Percentiles rank a stretch among this genome's conserved stretches.
These are phyloP conservation scores for Yponomeuta cagnagella DNA, from an alignment of 2,888 invertebrate species.

Conservation along the genomic window DNA sequence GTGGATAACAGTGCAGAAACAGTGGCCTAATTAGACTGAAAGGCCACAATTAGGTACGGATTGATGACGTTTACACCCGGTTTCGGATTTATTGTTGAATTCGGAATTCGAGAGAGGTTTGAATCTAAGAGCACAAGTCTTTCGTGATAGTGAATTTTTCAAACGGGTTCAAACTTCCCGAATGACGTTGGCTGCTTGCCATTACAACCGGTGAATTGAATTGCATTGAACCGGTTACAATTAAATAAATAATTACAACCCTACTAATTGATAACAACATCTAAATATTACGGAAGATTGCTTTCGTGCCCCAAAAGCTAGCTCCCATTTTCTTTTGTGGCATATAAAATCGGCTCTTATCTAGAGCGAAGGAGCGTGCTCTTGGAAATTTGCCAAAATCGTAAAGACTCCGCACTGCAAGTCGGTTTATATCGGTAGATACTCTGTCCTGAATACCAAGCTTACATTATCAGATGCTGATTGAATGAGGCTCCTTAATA, in stretches of 20 bases:
- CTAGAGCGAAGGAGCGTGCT: not conserved
- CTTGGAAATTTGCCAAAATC: constrained; percentile 10
- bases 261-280: too few species aligned
- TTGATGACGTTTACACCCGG: too few species aligned
- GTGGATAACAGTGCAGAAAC: not conserved
- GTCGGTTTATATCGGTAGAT: constrained; percentile 12
- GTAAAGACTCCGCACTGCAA: not conserved
- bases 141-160: too few species aligned
- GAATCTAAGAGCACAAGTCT: too few species aligned
- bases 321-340: not conserved
- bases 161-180: too few species aligned
- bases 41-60: not conserved
- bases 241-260: too few species aligned
- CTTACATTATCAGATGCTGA: not conserved
- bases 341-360: constrained; percentile 2
- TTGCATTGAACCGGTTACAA: too few species aligned
- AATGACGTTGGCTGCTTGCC: too few species aligned
- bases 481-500: not conserved
- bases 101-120: too few species aligned
- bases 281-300: not conserved
- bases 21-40: not conserved
- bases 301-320: not conserved
- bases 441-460: constrained; percentile 4
- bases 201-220: too few species aligned
- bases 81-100: too few species aligned